phyloP scores from a whole-genome alignment of 2,888 invertebrate genomes.

The Xanthorhoe designata region DNA sequence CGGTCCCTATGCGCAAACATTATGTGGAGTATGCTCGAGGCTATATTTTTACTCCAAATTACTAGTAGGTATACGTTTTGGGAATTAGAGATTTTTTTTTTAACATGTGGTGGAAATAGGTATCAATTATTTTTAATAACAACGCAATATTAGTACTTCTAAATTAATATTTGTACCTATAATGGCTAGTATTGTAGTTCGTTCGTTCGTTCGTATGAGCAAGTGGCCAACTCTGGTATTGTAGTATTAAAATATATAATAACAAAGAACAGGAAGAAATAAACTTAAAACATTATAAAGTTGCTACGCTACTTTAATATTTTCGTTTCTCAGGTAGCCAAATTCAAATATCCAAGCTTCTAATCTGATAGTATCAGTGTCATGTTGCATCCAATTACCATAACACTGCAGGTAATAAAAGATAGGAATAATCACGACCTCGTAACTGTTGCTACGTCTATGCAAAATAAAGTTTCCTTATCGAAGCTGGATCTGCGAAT shows the following conservation, averaged over 20 bases:
- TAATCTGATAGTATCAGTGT: conserved; percentile 82
- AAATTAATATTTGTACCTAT: too few species aligned
- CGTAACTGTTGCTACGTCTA: conserved; percentile 69
- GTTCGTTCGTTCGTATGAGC: too few species aligned
- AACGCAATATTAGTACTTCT: too few species aligned
- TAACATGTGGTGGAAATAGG: too few species aligned
- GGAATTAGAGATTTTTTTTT: too few species aligned
- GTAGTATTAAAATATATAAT: too few species aligned
- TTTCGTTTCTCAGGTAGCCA: conserved; percentile 50
- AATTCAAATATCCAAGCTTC: conserved; percentile 64
- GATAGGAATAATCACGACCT: conserved; percentile 70
- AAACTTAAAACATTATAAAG: not conserved
- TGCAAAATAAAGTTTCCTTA: conserved; percentile 79
- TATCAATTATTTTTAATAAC: too few species aligned
- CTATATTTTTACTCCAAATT: conserved; percentile 14
- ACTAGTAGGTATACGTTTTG: not conserved
- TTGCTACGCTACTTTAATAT: conserved; percentile 7
- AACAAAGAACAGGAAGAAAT: too few species aligned
- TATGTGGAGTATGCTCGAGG: conserved; percentile 32
- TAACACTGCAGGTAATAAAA: conserved; percentile 76
- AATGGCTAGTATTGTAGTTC: too few species aligned
- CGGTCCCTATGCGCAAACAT: conserved; percentile 39
- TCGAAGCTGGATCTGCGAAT: conserved; percentile 70
- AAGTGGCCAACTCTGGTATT: too few species aligned
- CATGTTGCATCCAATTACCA: conserved; percentile 79